Conservation (phyloP, 1,140 invertebrate genomes). For the Camponotus floridanus region DNA sequence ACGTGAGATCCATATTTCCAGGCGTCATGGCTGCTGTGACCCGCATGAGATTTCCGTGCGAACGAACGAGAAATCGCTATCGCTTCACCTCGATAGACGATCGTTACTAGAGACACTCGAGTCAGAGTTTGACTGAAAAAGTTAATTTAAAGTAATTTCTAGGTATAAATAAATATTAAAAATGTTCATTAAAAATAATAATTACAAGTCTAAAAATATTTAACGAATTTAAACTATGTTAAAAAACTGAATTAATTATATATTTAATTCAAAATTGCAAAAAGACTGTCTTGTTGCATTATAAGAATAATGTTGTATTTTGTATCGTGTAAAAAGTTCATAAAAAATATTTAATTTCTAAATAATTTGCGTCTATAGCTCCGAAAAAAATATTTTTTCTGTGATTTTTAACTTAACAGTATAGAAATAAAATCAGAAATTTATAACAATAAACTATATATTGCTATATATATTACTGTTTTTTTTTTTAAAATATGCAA, state of each 20-base stretch:
- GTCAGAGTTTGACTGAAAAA: slow-evolving; percentile 42
- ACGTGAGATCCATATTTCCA: slow-evolving; percentile 56
- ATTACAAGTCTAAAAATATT: not conserved
- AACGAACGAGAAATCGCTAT: slow-evolving; percentile 21
- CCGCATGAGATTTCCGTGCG: slow-evolving; percentile 45
- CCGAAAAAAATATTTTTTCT: not conserved
- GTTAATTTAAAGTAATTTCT: slow-evolving; percentile 24
- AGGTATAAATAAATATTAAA: not conserved
- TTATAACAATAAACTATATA: not conserved
- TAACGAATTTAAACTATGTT: not conserved
- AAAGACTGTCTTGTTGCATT: not conserved
- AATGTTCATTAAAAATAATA: not conserved
- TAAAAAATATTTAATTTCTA: slow-evolving; percentile 16
- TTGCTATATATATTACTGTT: not conserved
- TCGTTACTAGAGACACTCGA: slow-evolving; percentile 34
- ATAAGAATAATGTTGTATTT: not conserved
- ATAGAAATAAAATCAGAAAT: not conserved
- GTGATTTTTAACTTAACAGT: not conserved
- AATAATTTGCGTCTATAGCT: not conserved
- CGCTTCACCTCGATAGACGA: slow-evolving; percentile 18
- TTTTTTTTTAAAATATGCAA: not conserved
- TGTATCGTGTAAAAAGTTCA: not conserved
- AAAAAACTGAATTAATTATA: not conserved
- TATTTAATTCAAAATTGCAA: not conserved
- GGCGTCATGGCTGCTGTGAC: slow-evolving; percentile 53